A percentile compares a stretch with the other conserved stretches of the same genome.
phyloP scores from a whole-genome alignment of 2,113 vertebrate species.

The Coptodon bakossiorum region DNA sequence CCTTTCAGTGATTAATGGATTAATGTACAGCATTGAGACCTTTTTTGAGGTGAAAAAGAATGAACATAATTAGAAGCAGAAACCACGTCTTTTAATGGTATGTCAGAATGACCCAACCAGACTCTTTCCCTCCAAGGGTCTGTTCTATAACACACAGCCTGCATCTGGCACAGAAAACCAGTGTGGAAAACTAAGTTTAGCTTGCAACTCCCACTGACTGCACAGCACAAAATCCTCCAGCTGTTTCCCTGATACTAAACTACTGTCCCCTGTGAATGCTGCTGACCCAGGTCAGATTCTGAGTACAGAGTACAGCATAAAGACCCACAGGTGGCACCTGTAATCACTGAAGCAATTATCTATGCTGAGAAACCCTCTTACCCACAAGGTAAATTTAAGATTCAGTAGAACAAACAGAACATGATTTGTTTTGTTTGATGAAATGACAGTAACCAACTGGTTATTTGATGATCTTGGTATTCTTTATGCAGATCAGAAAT shows the following conservation, averaged over 20 bases:
- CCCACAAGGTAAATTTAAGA: not conserved
- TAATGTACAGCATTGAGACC: not conserved
- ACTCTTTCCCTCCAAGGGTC: slow-evolving; percentile 29
- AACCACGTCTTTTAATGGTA: too few relatives aligned
- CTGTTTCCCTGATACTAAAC: slow-evolving; percentile 14
- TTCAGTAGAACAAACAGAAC: too few relatives aligned
- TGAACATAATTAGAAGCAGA: too few relatives aligned
- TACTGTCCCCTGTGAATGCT: not conserved
- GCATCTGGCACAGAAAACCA: slow-evolving; percentile 20
- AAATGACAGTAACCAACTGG: too few relatives aligned
- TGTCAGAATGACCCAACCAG: not conserved
- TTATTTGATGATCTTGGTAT: not conserved
- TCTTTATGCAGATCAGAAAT: not conserved
- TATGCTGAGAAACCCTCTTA: slow-evolving; percentile 4
- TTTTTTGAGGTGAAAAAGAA: too few relatives aligned
- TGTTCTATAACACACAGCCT: not conserved
- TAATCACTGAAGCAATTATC: slow-evolving; percentile 37
- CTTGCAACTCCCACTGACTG: slow-evolving; percentile 15
- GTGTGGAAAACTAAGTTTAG: slow-evolving; percentile 45
- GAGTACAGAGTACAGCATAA: slow-evolving; percentile 48
- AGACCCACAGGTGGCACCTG: slow-evolving; percentile 43
- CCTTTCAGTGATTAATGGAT: not conserved
- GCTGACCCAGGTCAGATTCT: slow-evolving; percentile 32
- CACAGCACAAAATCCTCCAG: not conserved
- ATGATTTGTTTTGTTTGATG: too few relatives aligned